Evolutionary conservation across 1,140 invertebrate species (phyloP).

Genomic region (Mactra quadrangularis): DNA sequence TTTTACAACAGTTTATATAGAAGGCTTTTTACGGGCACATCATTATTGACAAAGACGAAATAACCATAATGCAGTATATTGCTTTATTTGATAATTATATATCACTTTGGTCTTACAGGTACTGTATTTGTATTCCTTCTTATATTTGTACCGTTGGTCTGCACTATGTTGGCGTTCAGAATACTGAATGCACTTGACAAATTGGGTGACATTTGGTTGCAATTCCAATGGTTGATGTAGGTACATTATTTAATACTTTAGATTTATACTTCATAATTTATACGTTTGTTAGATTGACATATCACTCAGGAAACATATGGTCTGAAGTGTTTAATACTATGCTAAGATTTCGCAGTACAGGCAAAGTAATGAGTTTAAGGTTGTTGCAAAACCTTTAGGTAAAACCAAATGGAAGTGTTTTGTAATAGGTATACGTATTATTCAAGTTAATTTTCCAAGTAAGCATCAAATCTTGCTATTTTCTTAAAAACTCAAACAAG

Average conservation of each 20-base stretch:
- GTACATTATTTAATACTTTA: too few relatives aligned
- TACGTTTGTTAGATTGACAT: too few relatives aligned
- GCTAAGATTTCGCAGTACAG: too few relatives aligned
- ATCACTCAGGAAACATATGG: too few relatives aligned
- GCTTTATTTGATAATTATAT: neutral
- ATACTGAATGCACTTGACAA: neutral
- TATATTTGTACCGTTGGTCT: conserved; percentile 11
- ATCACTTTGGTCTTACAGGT: neutral
- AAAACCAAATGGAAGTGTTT: neutral
- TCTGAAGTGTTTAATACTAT: too few relatives aligned
- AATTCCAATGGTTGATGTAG: conserved; percentile 45
- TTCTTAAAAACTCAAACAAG: too few relatives aligned
- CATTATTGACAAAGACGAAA: neutral
- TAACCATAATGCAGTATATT: neutral
- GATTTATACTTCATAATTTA: too few relatives aligned
- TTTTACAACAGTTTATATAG: neutral
- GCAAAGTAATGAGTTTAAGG: too few relatives aligned
- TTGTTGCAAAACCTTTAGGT: too few relatives aligned
- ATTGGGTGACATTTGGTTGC: conserved; percentile 7
- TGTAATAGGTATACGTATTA: too few relatives aligned
- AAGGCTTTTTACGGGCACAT: neutral
- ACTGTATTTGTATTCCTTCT: conserved; percentile 26
- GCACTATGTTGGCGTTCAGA: neutral
- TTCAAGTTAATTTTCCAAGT: too few relatives aligned
- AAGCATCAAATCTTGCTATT: too few relatives aligned